Percentiles rank a stretch among this genome's conserved stretches.
Evolutionary conservation across 2,888 invertebrate species (phyloP).

Genomic region (Hydriomena furcata): DNA sequence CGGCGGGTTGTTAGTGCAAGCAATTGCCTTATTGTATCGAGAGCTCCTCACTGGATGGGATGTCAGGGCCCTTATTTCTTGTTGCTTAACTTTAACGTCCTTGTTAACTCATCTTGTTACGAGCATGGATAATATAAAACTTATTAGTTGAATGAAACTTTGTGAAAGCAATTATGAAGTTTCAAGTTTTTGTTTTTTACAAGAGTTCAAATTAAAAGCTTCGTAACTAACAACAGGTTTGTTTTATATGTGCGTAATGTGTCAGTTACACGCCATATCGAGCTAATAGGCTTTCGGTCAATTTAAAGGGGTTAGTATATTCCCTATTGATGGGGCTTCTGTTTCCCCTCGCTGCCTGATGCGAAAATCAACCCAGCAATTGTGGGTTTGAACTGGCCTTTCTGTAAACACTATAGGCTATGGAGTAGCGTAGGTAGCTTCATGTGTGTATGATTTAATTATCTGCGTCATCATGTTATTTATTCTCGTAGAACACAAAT

Average conservation of each 20-base stretch:
- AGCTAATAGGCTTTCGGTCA: constrained; percentile 23
- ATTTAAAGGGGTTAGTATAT: constrained; percentile 20
- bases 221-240: constrained; percentile 23
- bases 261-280: constrained; percentile 22
- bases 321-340: constrained; percentile 21
- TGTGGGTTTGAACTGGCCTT: constrained; percentile 12
- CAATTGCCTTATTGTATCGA: constrained; percentile 62
- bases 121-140: constrained; percentile 29
- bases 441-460: no score
- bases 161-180: constrained; percentile 30
- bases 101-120: constrained; percentile 31
- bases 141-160: constrained; percentile 32
- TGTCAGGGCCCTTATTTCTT: constrained; percentile 44
- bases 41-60: constrained; percentile 42
- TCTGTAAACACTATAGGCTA: background rate
- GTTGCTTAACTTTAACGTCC: constrained; percentile 45
- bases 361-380: constrained; percentile 17
- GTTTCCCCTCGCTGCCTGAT: constrained; percentile 17
- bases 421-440: background rate
- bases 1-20: constrained; percentile 52
- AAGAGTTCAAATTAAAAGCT: constrained; percentile 18
- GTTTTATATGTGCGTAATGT: constrained; percentile 5
- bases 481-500: no score
- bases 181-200: constrained; percentile 13
- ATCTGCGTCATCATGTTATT: no score